Evolutionary conservation across 2,113 vertebrate species (phyloP).

Genomic region (Erinaceus europaeus): DNA sequence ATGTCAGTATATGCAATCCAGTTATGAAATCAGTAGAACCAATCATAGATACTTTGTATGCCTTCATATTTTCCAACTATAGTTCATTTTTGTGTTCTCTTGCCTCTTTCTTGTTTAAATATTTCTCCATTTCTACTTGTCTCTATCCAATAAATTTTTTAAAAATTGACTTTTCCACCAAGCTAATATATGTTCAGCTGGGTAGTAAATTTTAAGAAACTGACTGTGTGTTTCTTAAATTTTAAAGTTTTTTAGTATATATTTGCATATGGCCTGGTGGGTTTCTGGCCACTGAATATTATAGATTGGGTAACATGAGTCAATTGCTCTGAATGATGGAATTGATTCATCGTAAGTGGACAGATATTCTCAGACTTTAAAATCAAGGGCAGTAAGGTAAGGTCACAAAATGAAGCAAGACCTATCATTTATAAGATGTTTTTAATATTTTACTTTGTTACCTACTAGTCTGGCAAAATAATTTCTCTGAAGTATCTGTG

Average conservation of each 20-base stretch:
- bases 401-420: constrained; percentile 42
- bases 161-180: constrained; percentile 45
- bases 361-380: neutral
- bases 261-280: neutral
- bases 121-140: constrained; percentile 16
- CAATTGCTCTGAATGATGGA: constrained; percentile 31
- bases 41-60: constrained; percentile 3
- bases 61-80: constrained; percentile 9
- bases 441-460: neutral
- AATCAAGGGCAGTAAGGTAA: neutral
- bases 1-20: constrained; percentile 56
- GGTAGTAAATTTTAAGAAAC: neutral
- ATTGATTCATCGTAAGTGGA: constrained; percentile 38
- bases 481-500: neutral
- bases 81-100: constrained; percentile 24
- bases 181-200: neutral
- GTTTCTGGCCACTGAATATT: constrained; percentile 7
- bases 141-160: neutral
- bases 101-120: neutral
- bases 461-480: neutral
- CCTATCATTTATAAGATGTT: no score
- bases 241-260: neutral
- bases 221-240: neutral
- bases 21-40: constrained; percentile 57
- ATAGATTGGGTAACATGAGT: neutral